phyloP scores from a whole-genome alignment of 2,797 vertebrate species.

The Melanogrammus aeglefinus region DNA sequence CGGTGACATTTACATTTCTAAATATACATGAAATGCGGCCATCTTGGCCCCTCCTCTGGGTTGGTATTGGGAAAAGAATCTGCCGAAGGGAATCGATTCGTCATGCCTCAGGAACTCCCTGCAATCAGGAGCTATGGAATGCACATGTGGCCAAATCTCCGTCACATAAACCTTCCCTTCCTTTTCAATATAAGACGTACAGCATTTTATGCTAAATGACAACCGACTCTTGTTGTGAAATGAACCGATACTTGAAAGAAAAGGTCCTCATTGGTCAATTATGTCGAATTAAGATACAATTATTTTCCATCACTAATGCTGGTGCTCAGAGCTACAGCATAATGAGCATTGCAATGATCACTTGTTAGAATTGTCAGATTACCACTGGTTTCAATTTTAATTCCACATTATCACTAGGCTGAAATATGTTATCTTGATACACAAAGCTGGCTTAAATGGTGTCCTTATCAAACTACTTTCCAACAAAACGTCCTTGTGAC shows the following conservation, averaged over 20 bases:
- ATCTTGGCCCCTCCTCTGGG: neutral
- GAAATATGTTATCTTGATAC: neutral
- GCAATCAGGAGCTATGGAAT: conserved; percentile 20
- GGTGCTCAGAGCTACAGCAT: too few species aligned
- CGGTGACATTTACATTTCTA: neutral
- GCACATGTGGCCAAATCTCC: conserved; percentile 17
- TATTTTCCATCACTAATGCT: neutral
- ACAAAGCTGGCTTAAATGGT: neutral
- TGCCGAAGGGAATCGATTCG: conserved; percentile 27
- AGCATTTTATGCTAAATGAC: neutral
- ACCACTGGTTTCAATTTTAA: too few species aligned
- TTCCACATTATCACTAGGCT: neutral
- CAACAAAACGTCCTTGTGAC: neutral
- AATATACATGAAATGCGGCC: neutral
- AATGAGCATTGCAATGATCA: too few species aligned
- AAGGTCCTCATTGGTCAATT: neutral
- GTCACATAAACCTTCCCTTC: conserved; percentile 18
- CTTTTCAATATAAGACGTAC: conserved; percentile 16
- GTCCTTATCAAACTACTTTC: neutral
- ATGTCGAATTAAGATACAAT: neutral
- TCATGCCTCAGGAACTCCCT: conserved; percentile 19
- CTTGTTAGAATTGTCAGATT: neutral
- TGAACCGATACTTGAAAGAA: neutral
- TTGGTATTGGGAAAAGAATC: neutral
- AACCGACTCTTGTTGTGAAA: neutral